Evolutionary conservation across 2,888 invertebrate species (phyloP), one percentile per base, ranked within the genome.

Genomic region (Macaria liturata): DNA sequence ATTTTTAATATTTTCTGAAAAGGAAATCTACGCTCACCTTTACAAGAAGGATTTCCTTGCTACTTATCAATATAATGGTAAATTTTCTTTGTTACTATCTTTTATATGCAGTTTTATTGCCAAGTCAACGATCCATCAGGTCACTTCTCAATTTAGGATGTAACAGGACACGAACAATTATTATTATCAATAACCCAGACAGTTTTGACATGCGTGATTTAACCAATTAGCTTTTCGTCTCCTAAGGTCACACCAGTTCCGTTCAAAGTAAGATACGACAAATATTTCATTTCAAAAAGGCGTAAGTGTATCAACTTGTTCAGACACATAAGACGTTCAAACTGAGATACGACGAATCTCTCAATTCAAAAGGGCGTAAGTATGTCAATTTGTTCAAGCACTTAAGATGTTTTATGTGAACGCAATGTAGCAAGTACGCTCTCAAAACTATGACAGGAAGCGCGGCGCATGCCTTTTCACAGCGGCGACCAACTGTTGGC

Each of bases 391-490:
- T 74, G 70, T 66, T 64, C 67, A 72, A 75, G 69, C 72, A 80
- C 81, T 69, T 88, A 83, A 68, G 79, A 54, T 80, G 61, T 83
- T 84, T 78, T 80, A 74, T 62, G 68, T 68, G 20, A 20, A 20
- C 20, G 61, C 67, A 68, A 67, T 62, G 56, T 63, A 62, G 66
- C 70, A 69, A 75, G 76, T 69, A 70, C 76, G 78, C 83, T 84
- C 83, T 81, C 80, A 75, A 86, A 88, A 85, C 87, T 86, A 80
- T 83, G 86, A 85, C 88, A 80, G 91, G 91, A 91, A 91, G 79
- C 75, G 70, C 69, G 75, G 74, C 81, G 84, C 86, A 83, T 91
- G 73, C 88, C 89, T 83, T 83, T 84, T 75, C 73, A 75, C 90
- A 88, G 88, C 68, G 74, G 78, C 78, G 65, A 69, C 59, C 76